These are phyloP conservation scores for Myiagra hebetior DNA, from an alignment of 2,113 vertebrate genomes.

Conservation along the genomic window DNA sequence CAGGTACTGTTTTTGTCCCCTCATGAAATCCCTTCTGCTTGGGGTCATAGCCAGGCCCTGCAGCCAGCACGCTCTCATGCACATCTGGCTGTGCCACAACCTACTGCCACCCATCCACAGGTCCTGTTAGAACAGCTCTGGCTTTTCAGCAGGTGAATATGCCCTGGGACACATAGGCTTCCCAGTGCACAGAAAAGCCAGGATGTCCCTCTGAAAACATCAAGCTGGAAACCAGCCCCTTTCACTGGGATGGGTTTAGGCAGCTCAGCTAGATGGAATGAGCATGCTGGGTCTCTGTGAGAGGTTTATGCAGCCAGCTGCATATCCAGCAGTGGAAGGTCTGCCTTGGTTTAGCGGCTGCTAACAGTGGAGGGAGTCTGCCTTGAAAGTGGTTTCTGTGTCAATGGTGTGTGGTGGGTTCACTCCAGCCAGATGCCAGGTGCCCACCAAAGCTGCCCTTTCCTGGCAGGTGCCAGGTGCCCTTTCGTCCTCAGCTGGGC, in stretches of 20 bases:
- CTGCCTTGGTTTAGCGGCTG: neutral
- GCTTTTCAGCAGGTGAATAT: neutral
- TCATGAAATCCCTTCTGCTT: neutral
- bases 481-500: neutral
- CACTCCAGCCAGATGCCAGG: neutral
- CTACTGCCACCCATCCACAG: neutral
- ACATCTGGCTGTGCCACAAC: neutral
- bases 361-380: neutral
- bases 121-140: neutral
- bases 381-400: neutral
- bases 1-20: neutral
- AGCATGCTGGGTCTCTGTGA: fast-evolving
- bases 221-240: neutral
- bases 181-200: fast-evolving
- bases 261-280: neutral
- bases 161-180: neutral
- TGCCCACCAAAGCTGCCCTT: neutral
- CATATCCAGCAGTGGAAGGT: neutral
- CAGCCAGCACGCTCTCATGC: neutral
- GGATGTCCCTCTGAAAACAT: neutral
- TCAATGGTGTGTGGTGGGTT: neutral
- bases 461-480: neutral
- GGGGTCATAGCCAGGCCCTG: neutral
- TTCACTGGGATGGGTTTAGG: neutral
- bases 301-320: neutral